phyloP scores from a whole-genome alignment of 2,888 invertebrate genomes.

The Dione juno region DNA sequence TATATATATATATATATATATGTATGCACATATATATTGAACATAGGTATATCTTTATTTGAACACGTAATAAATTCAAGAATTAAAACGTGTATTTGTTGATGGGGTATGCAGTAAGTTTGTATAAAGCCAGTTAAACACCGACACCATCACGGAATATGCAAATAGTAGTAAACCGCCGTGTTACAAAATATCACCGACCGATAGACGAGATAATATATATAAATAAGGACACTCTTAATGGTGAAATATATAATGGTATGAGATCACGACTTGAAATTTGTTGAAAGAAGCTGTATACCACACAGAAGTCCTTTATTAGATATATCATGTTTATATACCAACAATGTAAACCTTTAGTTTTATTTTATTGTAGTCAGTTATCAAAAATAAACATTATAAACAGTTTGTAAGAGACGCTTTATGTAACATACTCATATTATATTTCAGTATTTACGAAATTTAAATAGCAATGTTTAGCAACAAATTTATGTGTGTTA shows the following conservation, averaged over 20 bases:
- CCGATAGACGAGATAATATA: slow-evolving; percentile 76
- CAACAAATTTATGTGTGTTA: too few relatives aligned
- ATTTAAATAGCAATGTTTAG: too few relatives aligned
- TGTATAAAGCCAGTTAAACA: slow-evolving; percentile 45
- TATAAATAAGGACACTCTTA: slow-evolving; percentile 79
- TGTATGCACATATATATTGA: too few relatives aligned
- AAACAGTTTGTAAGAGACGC: too few relatives aligned
- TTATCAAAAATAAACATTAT: too few relatives aligned
- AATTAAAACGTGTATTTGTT: slow-evolving; percentile 39
- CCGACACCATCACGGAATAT: slow-evolving; percentile 70
- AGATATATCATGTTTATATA: slow-evolving; percentile 48
- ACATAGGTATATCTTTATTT: too few relatives aligned
- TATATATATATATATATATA: too few relatives aligned
- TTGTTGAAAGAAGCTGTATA: slow-evolving; percentile 65
- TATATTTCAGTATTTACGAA: too few relatives aligned
- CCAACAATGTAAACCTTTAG: slow-evolving; percentile 26
- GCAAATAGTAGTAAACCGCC: slow-evolving; percentile 75
- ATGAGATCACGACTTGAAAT: slow-evolving; percentile 76
- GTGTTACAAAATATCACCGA: slow-evolving; percentile 70
- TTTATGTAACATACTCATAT: too few relatives aligned
- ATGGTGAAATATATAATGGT: slow-evolving; percentile 75
- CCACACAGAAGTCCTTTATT: slow-evolving; percentile 60
- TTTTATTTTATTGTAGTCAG: too few relatives aligned
- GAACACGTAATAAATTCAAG: slow-evolving; percentile 24
- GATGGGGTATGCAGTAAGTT: slow-evolving; percentile 36